Conservation (phyloP, 2,888 invertebrate species). For the Drosophila siamana region DNA sequence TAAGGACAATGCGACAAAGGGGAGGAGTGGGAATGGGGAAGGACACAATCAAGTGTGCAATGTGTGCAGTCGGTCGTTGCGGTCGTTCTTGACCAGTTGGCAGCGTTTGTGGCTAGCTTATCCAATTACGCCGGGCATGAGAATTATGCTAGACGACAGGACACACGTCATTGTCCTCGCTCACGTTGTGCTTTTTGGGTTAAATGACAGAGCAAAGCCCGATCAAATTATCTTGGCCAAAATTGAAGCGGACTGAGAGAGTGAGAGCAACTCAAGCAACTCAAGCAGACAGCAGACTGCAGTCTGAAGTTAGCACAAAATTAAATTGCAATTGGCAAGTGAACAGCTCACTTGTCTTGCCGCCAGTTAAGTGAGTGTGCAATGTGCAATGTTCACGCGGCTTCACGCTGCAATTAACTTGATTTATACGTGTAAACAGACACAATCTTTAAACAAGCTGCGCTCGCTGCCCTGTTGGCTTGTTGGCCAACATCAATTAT, state of each 20-base stretch:
- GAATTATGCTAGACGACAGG: too few species aligned
- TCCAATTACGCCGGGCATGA: too few species aligned
- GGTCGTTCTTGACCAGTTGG: slow-evolving; percentile 31
- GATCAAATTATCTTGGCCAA: slow-evolving; percentile 66
- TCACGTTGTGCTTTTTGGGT: slow-evolving; percentile 8
- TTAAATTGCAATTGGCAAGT: slow-evolving; percentile 33
- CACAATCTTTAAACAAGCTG: neutral
- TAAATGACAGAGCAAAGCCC: slow-evolving; percentile 41
- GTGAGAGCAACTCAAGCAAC: too few species aligned
- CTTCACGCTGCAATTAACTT: slow-evolving; percentile 69
- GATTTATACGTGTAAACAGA: slow-evolving; percentile 2
- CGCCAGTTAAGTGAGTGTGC: slow-evolving; percentile 29
- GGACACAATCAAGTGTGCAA: slow-evolving; percentile 6
- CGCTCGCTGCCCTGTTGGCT: too few species aligned
- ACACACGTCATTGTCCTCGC: slow-evolving; percentile 41
- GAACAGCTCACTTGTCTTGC: neutral
- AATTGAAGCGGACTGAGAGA: slow-evolving; percentile 22
- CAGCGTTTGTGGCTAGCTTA: slow-evolving; percentile 25
- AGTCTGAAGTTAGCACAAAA: slow-evolving; percentile 39
- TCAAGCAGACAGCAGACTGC: slow-evolving; percentile 13
- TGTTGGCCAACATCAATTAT: slow-evolving; percentile 5
- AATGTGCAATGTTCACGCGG: slow-evolving; percentile 29
- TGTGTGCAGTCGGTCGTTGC: slow-evolving; percentile 34
- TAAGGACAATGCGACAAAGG: slow-evolving; percentile 72
- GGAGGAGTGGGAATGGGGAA: too few species aligned